A percentile compares a stretch with the other conserved stretches of the same genome.
phyloP scores from a whole-genome alignment of 1,140 invertebrate genomes.

The Akabosia matsudoensis region DNA sequence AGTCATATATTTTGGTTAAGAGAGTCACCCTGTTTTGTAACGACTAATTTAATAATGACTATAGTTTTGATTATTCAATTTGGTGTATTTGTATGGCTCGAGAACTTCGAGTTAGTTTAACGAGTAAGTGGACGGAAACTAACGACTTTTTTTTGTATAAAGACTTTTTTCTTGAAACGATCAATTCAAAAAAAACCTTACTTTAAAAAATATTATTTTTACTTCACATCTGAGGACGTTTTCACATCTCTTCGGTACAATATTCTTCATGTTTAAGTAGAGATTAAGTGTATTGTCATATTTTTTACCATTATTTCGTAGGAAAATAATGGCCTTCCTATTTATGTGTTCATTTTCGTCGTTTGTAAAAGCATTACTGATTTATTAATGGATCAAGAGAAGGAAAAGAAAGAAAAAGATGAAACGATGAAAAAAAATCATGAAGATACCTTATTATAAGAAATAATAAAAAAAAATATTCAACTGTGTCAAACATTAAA shows the following conservation, averaged over 20 bases:
- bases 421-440: constrained; percentile 8
- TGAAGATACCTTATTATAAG: neutral
- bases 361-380: neutral
- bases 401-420: neutral
- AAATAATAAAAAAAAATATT: neutral
- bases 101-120: neutral
- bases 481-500: neutral
- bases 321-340: constrained; percentile 19
- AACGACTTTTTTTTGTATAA: neutral
- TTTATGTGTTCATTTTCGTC: constrained; percentile 22
- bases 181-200: neutral
- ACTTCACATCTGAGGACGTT: neutral
- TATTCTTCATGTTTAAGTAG: neutral
- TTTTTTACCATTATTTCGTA: neutral
- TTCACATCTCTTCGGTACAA: too few relatives aligned
- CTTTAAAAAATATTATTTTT: neutral
- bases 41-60: too few relatives aligned
- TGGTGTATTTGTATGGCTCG: too few relatives aligned
- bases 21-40: too few relatives aligned
- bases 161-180: neutral
- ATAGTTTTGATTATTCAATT: too few relatives aligned
- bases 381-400: neutral
- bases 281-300: constrained; percentile 11
- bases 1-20: too few relatives aligned
- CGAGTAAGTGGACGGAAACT: neutral